phyloP scores from a whole-genome alignment of 2,113 vertebrate genomes.

The Cyphomyrus discorhynchus region DNA sequence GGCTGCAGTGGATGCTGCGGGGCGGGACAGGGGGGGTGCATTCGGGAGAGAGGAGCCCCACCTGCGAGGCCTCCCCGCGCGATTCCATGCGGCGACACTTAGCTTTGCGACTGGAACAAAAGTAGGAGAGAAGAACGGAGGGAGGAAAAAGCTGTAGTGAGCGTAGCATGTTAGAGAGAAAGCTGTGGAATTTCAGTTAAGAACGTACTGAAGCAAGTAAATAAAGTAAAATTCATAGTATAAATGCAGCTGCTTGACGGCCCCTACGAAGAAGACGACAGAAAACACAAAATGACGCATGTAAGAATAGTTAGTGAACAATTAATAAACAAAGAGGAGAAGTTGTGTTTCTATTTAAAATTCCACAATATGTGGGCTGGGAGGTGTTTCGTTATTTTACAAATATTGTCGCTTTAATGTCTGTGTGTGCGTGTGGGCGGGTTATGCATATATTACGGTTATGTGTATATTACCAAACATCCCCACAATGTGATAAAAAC shows the following conservation, averaged over 20 bases:
- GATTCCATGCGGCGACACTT: not conserved
- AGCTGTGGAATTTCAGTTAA: not conserved
- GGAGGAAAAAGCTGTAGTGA: not conserved
- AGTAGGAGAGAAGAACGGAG: not conserved
- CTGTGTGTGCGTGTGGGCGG: not conserved
- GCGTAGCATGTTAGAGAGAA: not conserved
- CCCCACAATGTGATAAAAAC: not conserved
- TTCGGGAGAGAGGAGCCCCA: not conserved
- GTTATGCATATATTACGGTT: not conserved
- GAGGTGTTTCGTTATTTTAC: not conserved
- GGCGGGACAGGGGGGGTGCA: not conserved
- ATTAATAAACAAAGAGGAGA: not conserved
- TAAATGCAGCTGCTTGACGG: not conserved
- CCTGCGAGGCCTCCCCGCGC: not conserved
- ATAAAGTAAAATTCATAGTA: not conserved
- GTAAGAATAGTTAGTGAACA: not conserved
- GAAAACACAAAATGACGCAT: not conserved
- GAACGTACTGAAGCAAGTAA: not conserved
- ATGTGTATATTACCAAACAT: not conserved
- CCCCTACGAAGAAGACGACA: not conserved
- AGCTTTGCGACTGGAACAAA: not conserved
- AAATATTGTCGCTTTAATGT: not conserved
- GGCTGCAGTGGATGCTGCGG: not conserved
- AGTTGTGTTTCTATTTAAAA: not conserved
- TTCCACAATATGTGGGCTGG: not conserved